These are phyloP conservation scores for Brachyhypopomus occidentalis DNA, from an alignment of 2,113 vertebrate species.

Conservation along the genomic window DNA sequence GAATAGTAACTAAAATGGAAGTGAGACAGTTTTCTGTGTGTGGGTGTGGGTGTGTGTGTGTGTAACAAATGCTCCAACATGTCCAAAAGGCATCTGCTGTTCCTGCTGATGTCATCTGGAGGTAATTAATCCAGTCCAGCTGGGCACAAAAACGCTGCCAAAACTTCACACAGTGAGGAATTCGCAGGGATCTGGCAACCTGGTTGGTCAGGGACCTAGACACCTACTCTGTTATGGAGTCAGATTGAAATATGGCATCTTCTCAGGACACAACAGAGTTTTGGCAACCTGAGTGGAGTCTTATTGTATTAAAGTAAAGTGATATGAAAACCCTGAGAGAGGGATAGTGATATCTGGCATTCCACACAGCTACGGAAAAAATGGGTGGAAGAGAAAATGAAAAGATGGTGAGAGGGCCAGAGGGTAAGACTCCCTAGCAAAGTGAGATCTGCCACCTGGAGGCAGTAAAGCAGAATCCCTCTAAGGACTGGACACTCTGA, in stretches of 20 bases:
- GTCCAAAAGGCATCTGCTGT: conserved; percentile 74
- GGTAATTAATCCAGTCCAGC: conserved; percentile 72
- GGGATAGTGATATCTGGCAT: not conserved
- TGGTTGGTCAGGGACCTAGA: not conserved
- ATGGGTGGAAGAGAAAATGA: too few relatives aligned
- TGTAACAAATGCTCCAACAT: conserved; percentile 18
- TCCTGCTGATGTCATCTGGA: conserved; percentile 77
- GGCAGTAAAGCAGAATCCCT: too few relatives aligned
- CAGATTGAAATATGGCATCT: conserved; percentile 27
- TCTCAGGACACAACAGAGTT: not conserved
- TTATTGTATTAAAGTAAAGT: not conserved
- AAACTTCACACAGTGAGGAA: conserved; percentile 28
- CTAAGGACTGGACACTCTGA: too few relatives aligned
- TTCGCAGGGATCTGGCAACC: conserved; percentile 21
- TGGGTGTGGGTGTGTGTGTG: conserved; percentile 14
- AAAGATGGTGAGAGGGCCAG: too few relatives aligned
- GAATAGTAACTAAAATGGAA: not conserved
- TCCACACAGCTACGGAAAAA: too few relatives aligned
- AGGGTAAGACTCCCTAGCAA: too few relatives aligned
- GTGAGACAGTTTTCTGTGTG: not conserved
- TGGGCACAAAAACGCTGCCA: conserved; percentile 64
- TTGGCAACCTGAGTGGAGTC: not conserved
- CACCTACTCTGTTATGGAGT: conserved; percentile 24
- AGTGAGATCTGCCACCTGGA: too few relatives aligned
- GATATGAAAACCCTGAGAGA: conserved; percentile 3